Conservation (phyloP, 2,888 invertebrate genomes). For the Watsonalla binaria region DNA sequence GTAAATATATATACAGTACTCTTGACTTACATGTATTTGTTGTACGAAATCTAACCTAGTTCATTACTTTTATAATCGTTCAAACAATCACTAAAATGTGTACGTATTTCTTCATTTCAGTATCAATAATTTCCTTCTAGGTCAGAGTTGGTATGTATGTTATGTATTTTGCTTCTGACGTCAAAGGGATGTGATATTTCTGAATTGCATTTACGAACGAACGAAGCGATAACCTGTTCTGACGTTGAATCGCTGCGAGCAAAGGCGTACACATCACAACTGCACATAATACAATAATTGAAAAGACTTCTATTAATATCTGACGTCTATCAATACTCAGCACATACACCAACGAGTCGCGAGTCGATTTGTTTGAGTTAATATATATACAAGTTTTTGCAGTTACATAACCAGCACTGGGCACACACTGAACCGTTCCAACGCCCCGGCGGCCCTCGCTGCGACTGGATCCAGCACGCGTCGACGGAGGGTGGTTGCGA, state of each 20-base stretch:
- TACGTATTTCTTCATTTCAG: constrained; percentile 7
- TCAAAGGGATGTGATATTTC: background rate
- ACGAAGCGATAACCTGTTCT: constrained; percentile 63
- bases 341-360: constrained; percentile 27
- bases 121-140: background rate
- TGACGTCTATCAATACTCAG: constrained; percentile 19
- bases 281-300: constrained; percentile 40
- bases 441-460: constrained; percentile 72
- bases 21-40: background rate
- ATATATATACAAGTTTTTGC: constrained; percentile 73
- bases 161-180: background rate
- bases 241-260: constrained; percentile 58
- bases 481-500: constrained; percentile 69
- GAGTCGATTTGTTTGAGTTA: constrained; percentile 54
- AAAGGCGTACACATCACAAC: constrained; percentile 70
- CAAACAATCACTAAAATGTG: constrained; percentile 17
- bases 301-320: constrained; percentile 9
- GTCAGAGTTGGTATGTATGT: background rate
- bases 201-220: constrained; percentile 4
- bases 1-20: background rate
- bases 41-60: background rate
- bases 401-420: constrained; percentile 73
- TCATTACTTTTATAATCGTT: constrained; percentile 14
- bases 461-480: constrained; percentile 74
- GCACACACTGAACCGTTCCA: constrained; percentile 62